Conservation (phyloP, 2,888 invertebrate species). For the Dryobota labecula region DNA sequence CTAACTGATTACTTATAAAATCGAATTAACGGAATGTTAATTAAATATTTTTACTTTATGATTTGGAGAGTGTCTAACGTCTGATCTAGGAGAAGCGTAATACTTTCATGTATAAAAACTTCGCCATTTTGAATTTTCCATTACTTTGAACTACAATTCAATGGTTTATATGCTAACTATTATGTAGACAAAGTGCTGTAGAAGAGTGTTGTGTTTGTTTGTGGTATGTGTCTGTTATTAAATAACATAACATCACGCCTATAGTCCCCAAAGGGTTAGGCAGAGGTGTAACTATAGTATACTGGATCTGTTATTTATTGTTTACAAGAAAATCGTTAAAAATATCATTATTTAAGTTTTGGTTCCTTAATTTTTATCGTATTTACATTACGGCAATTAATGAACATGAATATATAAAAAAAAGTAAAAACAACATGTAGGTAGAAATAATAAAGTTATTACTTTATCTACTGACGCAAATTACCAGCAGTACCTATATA, state of each 20-base stretch:
- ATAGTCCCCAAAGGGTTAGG: neutral
- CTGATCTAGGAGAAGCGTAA: neutral
- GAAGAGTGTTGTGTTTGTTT: too few species aligned
- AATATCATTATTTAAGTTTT: constrained; percentile 3
- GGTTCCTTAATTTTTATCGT: constrained; percentile 2
- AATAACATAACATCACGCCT: neutral
- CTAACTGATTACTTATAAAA: neutral
- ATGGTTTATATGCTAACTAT: neutral
- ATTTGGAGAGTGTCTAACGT: neutral
- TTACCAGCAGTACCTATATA: constrained; percentile 2
- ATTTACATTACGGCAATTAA: constrained; percentile 8
- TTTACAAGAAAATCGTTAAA: constrained; percentile 9
- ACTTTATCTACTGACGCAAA: constrained; percentile 42
- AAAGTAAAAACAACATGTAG: constrained; percentile 31
- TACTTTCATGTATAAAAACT: neutral
- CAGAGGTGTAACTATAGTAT: neutral
- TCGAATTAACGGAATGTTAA: neutral
- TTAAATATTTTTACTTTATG: neutral
- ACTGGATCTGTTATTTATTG: neutral
- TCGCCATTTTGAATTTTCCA: neutral
- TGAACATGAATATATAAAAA: constrained; percentile 24
- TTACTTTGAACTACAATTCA: neutral
- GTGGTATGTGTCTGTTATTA: too few species aligned
- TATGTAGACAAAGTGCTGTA: too few species aligned
- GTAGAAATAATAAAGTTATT: neutral